Evolutionary conservation across 92 coral and sea anemone genomes (phyloP), one percentile per base, ranked within the genome.

Genomic region (Metridium senile): DNA sequence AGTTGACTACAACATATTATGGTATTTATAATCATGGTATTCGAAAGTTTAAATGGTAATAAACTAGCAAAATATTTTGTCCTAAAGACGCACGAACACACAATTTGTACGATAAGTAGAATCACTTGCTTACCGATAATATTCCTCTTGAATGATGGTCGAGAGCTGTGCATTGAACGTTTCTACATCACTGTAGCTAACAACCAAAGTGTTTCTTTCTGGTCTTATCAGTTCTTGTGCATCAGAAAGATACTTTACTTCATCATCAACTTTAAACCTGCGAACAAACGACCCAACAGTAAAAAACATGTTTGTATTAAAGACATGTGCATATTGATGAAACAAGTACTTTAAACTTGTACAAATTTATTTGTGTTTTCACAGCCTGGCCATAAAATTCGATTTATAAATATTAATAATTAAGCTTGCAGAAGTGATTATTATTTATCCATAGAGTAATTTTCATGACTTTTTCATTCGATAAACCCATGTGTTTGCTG

Each of bases 151-250:
- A 16, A 95, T 86, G 22, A 92, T 76, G 25, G 96, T 92, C 34
- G 93, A 81, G 39, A 95, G 85, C 68, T 95, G 97, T 17, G 93
- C 84, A 72, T 85, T 95, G 71, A 78, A 88, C 22, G 93, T 56
- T 80, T 95, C 99, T 6, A 95, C 87, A 77, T 95, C 99, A 64
- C 88, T 93, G 71, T 85, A 95, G 77, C 97, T 92, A 69, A 95
- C 97, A 31, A 93, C 89, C 32, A 95, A 81, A 22, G 99, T 95
- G 66, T 95, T 95, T 58, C 99, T 91, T 67, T 95, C 99, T 65
- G 99, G 99, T 67, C 93, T 86, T 64, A 95, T 95, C 20, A 95
- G 90, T 53, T 92, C 97, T 82, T 95, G 97, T 17, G 90, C 95
- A 75, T 92, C 97, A 65, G 97, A 85, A 28, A 95, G 89, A 66